Base-by-base conservation (phyloP, 2,888 invertebrate species). In the Melanargia galathea region DNA sequence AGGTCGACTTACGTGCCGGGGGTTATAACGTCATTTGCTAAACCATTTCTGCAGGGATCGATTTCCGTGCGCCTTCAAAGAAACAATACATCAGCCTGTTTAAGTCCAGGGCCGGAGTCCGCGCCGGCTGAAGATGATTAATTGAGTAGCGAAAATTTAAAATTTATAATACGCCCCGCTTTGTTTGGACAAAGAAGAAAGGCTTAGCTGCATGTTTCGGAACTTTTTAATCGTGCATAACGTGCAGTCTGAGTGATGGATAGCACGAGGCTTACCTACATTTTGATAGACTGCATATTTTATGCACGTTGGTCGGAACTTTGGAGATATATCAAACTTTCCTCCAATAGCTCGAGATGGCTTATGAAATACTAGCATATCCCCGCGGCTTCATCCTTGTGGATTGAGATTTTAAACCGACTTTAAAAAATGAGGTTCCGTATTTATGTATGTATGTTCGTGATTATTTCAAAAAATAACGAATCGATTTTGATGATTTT, bases 141-240 rank as follows among this genome's bases (percentile, higher is more conserved):
- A 70, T 70, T 70, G 70, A 68, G 61, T 64, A 58, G 59, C 62
- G 62, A 63, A 64, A 70, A 68, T 71, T 71, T 70, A 62, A 70
- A 70, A 70, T 71, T 71, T 71, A 71, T 70, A 72, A 70, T 71
- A 70, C 70, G 56, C 64, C 63, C 67, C 69, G 70, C 62, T 64
- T 63, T 71, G 70, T 68, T 71, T 69, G 71, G 71, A 72, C 70
- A 66, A 57, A 57, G 65, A 67, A 70, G 71, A 71, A 72, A 71
- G 68, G 67, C 65, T 68, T 69, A 69, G 62, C n/a, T n/a, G n/a
- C 64, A 65, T 68, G 70, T 69, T 70, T 49, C 63, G 62, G 64
- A 54, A 66, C 64, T 70, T 71, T 69, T 71, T 71, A 67, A 65
- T 63, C 57, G 63, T 63, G 67, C 63, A 69, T 65, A 64, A 67